Evolutionary conservation across 2,113 vertebrate genomes (phyloP).

Genomic region (Cygnus buccinator): DNA sequence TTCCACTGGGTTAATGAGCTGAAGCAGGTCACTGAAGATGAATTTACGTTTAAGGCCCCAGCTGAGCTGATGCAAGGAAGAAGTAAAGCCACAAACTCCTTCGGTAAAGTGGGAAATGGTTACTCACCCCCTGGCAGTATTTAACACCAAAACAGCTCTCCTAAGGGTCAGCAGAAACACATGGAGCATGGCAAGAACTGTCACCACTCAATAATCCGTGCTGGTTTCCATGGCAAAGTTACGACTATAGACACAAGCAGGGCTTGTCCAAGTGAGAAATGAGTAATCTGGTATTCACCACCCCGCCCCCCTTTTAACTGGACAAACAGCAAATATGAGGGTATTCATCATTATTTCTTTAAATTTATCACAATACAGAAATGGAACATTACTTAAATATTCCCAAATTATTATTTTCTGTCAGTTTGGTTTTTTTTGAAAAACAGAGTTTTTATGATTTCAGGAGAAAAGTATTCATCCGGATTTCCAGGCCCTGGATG

Average conservation of each 20-base stretch:
- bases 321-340: slow-evolving; percentile 11
- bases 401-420: not conserved
- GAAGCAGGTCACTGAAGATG: not conserved
- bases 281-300: slow-evolving; percentile 32
- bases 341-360: not conserved
- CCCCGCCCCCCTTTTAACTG: not conserved
- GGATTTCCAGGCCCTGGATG: not conserved
- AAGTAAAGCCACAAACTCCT: not conserved
- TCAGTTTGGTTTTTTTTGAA: not conserved
- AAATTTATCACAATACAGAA: not conserved
- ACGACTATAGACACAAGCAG: slow-evolving; percentile 34
- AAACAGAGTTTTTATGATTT: not conserved
- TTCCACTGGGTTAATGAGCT: not conserved
- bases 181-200: not conserved
- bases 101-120: not conserved
- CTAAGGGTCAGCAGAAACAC: not conserved
- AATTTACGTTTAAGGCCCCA: not conserved
- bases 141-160: slow-evolving; percentile 16
- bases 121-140: not conserved
- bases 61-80: not conserved
- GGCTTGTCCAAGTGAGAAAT: slow-evolving; percentile 15
- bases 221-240: slow-evolving; percentile 46
- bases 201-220: not conserved
- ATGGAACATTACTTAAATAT: not conserved
- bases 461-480: not conserved